phyloP scores from a whole-genome alignment of 2,797 vertebrate species.

The Alosa sapidissima region DNA sequence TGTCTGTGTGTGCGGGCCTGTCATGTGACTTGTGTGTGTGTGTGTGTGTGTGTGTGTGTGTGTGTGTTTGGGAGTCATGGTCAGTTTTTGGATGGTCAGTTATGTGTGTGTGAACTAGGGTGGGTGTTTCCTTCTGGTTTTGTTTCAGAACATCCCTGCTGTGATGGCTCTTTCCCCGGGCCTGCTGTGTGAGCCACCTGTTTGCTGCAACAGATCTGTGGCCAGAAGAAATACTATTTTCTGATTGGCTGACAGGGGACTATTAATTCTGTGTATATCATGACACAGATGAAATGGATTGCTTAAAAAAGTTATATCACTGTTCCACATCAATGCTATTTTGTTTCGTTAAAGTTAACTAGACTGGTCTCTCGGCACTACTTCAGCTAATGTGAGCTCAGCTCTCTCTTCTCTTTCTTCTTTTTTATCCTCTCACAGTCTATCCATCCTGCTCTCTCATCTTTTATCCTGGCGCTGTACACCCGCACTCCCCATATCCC shows the following conservation, averaged over 20 bases:
- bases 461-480: too few relatives aligned
- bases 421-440: background rate
- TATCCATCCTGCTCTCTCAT: background rate
- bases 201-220: conserved; percentile 42
- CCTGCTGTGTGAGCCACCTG: conserved; percentile 54
- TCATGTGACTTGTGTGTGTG: background rate
- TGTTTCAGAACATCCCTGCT: conserved; percentile 10
- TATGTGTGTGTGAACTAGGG: background rate
- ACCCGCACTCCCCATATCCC: background rate
- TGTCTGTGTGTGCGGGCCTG: too few relatives aligned
- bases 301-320: too few relatives aligned
- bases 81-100: background rate
- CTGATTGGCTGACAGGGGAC: too few relatives aligned
- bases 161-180: conserved; percentile 37
- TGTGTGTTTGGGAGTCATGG: background rate
- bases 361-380: background rate
- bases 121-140: conserved; percentile 12
- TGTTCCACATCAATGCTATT: too few relatives aligned
- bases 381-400: conserved; percentile 5
- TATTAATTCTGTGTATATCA: too few relatives aligned
- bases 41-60: conserved; percentile 6
- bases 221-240: background rate
- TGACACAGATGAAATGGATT: too few relatives aligned
- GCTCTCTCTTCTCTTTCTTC: background rate
- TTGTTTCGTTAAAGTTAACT: too few relatives aligned